Conservation (phyloP, 2,797 vertebrate genomes). For the Ceryle rudis region DNA sequence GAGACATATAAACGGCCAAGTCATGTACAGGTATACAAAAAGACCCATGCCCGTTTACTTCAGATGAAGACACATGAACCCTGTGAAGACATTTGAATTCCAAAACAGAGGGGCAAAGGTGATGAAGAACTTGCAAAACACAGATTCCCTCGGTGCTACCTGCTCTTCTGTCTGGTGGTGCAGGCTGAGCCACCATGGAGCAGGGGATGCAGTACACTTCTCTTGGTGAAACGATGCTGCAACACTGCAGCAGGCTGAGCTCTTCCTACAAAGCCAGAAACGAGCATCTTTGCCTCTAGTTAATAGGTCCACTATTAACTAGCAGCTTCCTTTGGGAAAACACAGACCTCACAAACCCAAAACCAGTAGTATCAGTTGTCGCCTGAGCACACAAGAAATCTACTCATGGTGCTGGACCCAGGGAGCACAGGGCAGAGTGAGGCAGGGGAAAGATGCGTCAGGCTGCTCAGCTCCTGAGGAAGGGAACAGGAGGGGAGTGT, state of each 20-base stretch:
- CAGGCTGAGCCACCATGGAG: not conserved
- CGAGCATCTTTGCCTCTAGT: accelerated
- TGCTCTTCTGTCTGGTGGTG: not conserved
- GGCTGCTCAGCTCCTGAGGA: not conserved
- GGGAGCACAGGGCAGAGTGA: not conserved
- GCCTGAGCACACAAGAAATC: not conserved
- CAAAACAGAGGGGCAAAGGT: not conserved
- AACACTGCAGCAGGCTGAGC: not conserved
- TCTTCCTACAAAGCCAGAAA: not conserved
- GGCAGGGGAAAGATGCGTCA: not conserved
- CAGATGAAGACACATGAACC: not conserved
- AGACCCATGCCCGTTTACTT: not conserved
- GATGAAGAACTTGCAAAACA: not conserved
- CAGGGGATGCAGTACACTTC: accelerated
- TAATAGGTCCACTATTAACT: not conserved
- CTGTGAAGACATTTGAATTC: not conserved
- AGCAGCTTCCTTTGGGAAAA: not conserved
- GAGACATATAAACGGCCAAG: not conserved
- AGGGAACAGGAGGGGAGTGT: not conserved
- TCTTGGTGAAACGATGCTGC: not conserved
- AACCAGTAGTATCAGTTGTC: accelerated
- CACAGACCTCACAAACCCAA: not conserved
- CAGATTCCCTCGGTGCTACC: not conserved
- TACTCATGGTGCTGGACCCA: not conserved
- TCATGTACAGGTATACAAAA: accelerated